Base-by-base conservation (phyloP, 2,888 invertebrate species). In the Ypsolopha sequella region DNA sequence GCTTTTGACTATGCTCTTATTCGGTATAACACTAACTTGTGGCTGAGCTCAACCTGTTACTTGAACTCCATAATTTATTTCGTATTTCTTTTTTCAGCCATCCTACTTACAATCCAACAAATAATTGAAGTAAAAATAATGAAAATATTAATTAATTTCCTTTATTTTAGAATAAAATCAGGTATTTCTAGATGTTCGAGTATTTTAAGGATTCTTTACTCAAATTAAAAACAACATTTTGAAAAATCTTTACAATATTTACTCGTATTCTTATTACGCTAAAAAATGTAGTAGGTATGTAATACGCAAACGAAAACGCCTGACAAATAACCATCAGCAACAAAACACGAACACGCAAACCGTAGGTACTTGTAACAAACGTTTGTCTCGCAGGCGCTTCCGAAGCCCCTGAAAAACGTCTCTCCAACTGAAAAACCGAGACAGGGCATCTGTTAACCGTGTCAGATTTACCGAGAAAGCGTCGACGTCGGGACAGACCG, bases 401-500 rank as follows among this genome's bases (percentile, higher is more conserved):
- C 13, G 14, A 43, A 50, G 13, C 35, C 10, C 14, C 8, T 36
- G 44, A 51, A 51, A 51, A 51, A 51, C 51, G 45, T 35, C 24
- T 9, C 47, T 36, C 38, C 39, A 24, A 39, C 48, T 48, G 24
- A 39, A 39, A 41, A 50, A 41, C 11, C 50, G 34, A 41, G 50
- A 43, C 50, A 50, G 50, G 41, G 41, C 50, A 50, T 50, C 50
- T 50, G 50, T 50, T 50, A 50, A 9, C 53, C 55, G 53, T 51
- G 54, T 55, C 60, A 59, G 64, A 72, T 72, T 68, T 64, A 66
- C 65, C 56, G 61, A 61, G 60, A 57, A 61, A 56, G 60, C 58
- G 39, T 60, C 61, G 61, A 56, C 53, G 58, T 59, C 63, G 64
- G 64, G 67, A 69, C 70, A 70, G 65, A 62, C 67, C 65, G 70